Evolutionary conservation across 2,797 vertebrate genomes (phyloP).

Genomic region (Dromococcyx pavoninus): DNA sequence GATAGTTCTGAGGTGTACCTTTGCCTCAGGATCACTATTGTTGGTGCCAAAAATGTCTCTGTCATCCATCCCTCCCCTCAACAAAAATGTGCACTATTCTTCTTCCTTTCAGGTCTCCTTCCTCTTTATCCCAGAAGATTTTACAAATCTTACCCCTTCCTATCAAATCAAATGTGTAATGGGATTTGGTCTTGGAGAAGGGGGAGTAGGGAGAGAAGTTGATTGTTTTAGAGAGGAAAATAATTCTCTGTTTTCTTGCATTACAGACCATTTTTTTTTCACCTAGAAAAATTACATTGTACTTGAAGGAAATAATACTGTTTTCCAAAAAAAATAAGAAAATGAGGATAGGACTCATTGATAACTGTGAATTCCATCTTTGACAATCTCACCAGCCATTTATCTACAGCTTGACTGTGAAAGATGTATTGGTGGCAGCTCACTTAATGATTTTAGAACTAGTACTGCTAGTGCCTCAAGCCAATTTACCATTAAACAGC

Average conservation of each 20-base stretch:
- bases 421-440: conserved; percentile 43
- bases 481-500: conserved; percentile 60
- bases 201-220: not conserved
- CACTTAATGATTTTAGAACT: conserved; percentile 65
- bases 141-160: not conserved
- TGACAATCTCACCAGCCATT: conserved; percentile 17
- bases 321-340: not conserved
- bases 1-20: conserved; percentile 13
- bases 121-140: not conserved
- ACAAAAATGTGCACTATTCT: not conserved
- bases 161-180: conserved; percentile 1
- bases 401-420: conserved; percentile 45
- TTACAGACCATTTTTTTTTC: not conserved
- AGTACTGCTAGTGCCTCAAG: conserved; percentile 19
- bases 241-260: not conserved
- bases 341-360: not conserved
- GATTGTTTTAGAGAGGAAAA: not conserved
- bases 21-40: conserved; percentile 32
- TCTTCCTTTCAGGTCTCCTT: conserved; percentile 32
- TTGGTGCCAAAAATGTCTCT: not conserved
- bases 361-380: not conserved
- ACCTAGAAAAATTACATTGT: not conserved
- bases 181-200: not conserved
- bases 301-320: not conserved
- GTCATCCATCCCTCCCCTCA: not conserved